These are phyloP conservation scores for Manacus vitellinus DNA, from an alignment of 2,113 vertebrate genomes.

Conservation along the genomic window DNA sequence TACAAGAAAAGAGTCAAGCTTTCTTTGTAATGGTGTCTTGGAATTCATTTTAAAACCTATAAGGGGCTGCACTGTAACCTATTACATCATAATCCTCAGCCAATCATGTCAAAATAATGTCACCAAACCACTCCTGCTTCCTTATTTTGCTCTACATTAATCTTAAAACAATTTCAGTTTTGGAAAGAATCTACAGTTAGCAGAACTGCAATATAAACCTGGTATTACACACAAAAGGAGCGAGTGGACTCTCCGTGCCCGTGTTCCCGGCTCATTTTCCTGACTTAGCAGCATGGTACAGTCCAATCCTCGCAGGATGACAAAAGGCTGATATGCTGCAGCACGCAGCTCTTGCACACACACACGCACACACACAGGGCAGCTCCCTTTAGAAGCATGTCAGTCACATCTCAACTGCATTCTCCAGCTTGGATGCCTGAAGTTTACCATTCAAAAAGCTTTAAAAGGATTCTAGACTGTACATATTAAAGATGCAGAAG, in stretches of 20 bases:
- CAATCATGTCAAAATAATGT: constrained; percentile 91
- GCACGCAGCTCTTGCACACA: constrained; percentile 76
- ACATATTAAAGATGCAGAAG: not conserved
- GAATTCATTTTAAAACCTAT: constrained; percentile 87
- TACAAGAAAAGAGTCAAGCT: constrained; percentile 72
- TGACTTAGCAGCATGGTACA: constrained; percentile 78
- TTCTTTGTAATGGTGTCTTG: constrained; percentile 82
- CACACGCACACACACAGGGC: constrained; percentile 46
- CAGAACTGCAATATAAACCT: constrained; percentile 14
- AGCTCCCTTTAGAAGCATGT: constrained; percentile 70
- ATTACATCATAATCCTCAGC: constrained; percentile 97
- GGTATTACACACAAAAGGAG: constrained; percentile 47
- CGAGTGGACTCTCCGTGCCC: not conserved
- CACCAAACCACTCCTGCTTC: constrained; percentile 88
- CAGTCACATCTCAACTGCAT: constrained; percentile 60
- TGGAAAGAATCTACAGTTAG: constrained; percentile 20
- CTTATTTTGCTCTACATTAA: constrained; percentile 80
- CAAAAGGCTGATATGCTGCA: constrained; percentile 87
- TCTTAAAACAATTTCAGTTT: constrained; percentile 68
- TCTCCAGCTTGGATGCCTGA: constrained; percentile 69
- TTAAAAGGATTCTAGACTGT: not conserved
- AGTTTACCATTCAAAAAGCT: constrained; percentile 40
- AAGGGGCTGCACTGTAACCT: constrained; percentile 91
- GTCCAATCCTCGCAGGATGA: constrained; percentile 84
- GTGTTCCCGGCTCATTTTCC: constrained; percentile 50